A percentile compares a stretch with the other conserved stretches of the same genome.
Evolutionary conservation across 2,888 invertebrate genomes (phyloP).

Genomic region (Himalopsyche japonica): DNA sequence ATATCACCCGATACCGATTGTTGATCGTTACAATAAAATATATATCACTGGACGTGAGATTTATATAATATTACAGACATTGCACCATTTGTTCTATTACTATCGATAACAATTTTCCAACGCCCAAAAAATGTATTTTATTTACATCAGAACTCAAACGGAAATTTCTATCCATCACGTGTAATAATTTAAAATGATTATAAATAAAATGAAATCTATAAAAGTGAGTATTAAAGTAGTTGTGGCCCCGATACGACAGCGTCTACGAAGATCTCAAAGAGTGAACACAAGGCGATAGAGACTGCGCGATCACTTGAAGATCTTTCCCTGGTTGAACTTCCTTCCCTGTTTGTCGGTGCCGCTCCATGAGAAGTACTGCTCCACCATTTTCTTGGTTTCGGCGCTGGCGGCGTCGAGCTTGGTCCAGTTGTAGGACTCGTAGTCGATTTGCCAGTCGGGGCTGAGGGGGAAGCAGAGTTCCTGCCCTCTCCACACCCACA

Average conservation of each 20-base stretch:
- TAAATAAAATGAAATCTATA: not conserved
- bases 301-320: slow-evolving; percentile 81
- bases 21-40: not conserved
- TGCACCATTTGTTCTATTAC: not conserved
- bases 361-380: slow-evolving; percentile 89
- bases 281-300: not conserved
- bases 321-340: slow-evolving; percentile 97
- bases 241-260: not conserved
- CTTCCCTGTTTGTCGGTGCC: slow-evolving; percentile 86
- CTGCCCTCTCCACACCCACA: slow-evolving; percentile 98
- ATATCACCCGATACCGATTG: not conserved
- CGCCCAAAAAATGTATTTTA: not conserved
- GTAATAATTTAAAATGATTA: not conserved
- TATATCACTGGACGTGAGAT: not conserved
- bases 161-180: not conserved
- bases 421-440: slow-evolving; percentile 94
- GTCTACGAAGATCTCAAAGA: not conserved
- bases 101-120: not conserved
- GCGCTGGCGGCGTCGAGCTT: slow-evolving; percentile 82
- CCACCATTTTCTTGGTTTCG: slow-evolving; percentile 83
- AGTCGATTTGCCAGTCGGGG: slow-evolving; percentile 96
- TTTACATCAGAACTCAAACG: not conserved
- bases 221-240: not conserved
- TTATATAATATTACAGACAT: not conserved
- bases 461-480: slow-evolving; percentile 88